These are phyloP conservation scores for Harmothoe impar DNA, from an alignment of 2,888 invertebrate genomes.

Conservation along the genomic window DNA sequence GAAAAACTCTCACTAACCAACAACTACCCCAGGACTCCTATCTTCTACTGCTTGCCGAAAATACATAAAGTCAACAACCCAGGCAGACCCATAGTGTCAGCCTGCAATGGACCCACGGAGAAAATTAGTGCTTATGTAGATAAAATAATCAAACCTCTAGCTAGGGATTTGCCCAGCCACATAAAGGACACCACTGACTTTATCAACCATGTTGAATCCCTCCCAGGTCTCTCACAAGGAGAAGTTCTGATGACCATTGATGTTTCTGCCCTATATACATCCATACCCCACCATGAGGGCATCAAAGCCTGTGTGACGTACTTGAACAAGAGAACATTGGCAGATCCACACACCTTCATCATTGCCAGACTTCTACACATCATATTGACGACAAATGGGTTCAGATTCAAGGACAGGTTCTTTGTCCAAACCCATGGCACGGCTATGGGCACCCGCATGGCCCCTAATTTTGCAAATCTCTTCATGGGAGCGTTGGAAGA, in stretches of 20 bases:
- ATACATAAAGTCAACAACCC: conserved; percentile 8
- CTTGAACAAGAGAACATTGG: not conserved
- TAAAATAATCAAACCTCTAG: not conserved
- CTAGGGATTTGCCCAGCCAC: not conserved
- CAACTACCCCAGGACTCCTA: not conserved
- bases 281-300: not conserved
- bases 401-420: not conserved
- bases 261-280: not conserved
- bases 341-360: not conserved
- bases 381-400: not conserved
- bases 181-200: conserved; percentile 14
- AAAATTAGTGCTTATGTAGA: not conserved
- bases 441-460: too few species aligned
- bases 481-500: not conserved
- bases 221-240: not conserved
- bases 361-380: not conserved
- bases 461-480: conserved; percentile 8
- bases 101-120: not conserved
- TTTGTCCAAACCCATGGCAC: too few species aligned
- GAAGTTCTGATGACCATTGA: not conserved
- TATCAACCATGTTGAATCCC: not conserved
- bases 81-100: too few species aligned
- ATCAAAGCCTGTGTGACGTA: not conserved
- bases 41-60: not conserved
- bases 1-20: not conserved